Base-by-base conservation (phyloP, 1,140 invertebrate genomes). In the Piezodorus guildinii region DNA sequence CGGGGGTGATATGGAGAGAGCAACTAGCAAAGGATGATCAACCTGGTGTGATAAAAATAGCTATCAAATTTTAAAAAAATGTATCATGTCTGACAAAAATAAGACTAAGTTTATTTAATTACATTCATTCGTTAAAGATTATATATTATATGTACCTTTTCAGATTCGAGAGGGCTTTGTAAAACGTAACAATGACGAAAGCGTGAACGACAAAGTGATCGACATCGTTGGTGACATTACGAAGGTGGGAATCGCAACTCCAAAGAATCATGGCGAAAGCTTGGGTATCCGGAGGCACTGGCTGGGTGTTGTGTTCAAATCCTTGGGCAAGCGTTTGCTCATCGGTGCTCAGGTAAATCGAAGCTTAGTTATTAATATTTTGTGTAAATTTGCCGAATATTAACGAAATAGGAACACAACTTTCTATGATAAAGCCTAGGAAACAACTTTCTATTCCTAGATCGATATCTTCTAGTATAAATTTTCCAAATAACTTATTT, bases 91-190 rank as follows among this genome's bases (percentile, higher is more conserved):
- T n/a, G n/a, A n/a, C n/a, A n/a, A n/a, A n/a, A n/a, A n/a, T n/a
- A n/a, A n/a, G n/a, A n/a, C n/a, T n/a, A n/a, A n/a, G n/a, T n/a
- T n/a, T n/a, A n/a, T n/a, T n/a, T n/a, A n/a, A n/a, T n/a, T n/a
- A n/a, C n/a, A n/a, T n/a, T n/a, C n/a, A n/a, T n/a, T n/a, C n/a
- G n/a, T n/a, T n/a, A n/a, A n/a, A n/a, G n/a, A n/a, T n/a, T n/a
- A n/a, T n/a, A n/a, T n/a, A n/a, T n/a, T n/a, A n/a, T n/a, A n/a
- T n/a, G n/a, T n/a, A n/a, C n/a, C 43, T 21, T 21, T 52, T 21
- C 17, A 60, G 58, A n/a, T 60, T 4, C 43, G 25, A 16, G 34
- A 60, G 2, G 58, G 58, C 10, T 60, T 34, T 43, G 34, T 60
- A 16, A 60, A 60, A 44, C 25, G 58, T 21, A 15, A 39, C 1